phyloP scores from a whole-genome alignment of 2,113 vertebrate species.

The Tauraco erythrolophus region DNA sequence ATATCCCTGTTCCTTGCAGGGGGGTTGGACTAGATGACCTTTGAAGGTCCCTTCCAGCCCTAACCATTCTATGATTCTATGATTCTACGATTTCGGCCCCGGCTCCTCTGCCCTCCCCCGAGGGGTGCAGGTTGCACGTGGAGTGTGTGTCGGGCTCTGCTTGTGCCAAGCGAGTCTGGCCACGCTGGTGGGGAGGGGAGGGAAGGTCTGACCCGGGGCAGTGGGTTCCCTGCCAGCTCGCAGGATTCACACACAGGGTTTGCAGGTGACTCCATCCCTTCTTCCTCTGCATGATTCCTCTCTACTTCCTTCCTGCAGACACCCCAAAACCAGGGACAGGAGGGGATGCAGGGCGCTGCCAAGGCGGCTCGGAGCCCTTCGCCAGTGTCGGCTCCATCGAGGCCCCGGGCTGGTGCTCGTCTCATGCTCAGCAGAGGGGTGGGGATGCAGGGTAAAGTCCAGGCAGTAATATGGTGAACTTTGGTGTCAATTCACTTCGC shows the following conservation, averaged over 20 bases:
- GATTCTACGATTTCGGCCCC: background rate
- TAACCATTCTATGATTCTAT: too few species aligned
- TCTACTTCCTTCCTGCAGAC: background rate
- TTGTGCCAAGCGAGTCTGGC: background rate
- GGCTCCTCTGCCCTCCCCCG: background rate
- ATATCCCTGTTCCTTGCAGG: too few species aligned
- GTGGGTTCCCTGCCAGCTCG: background rate
- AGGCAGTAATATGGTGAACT: background rate
- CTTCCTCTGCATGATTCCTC: background rate
- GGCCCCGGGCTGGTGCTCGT: background rate
- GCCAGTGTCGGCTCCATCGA: accelerated
- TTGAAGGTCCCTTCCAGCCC: too few species aligned
- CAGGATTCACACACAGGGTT: accelerated
- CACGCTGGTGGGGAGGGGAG: accelerated
- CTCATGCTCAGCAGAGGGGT: accelerated
- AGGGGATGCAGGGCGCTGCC: accelerated
- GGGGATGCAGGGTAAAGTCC: background rate
- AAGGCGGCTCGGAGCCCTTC: accelerated
- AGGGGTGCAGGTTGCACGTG: accelerated
- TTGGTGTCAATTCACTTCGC: background rate
- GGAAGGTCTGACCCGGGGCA: background rate
- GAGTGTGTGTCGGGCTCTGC: background rate
- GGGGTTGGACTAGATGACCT: too few species aligned
- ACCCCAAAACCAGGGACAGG: background rate
- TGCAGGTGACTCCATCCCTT: background rate